Evolutionary conservation across 2,888 invertebrate species (phyloP).

Genomic region (Plebejus argus): DNA sequence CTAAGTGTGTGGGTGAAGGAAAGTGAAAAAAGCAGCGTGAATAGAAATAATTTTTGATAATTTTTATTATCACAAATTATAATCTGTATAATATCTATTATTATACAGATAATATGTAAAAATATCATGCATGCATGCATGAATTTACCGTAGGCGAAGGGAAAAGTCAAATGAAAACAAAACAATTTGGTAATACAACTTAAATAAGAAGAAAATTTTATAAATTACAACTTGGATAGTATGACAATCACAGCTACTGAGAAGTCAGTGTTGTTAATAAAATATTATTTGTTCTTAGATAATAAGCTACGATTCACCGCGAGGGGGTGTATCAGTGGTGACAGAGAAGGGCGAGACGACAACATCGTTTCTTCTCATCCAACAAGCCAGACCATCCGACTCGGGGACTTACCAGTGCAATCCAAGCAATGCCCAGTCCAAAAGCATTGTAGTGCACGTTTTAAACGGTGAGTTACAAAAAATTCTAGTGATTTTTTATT

Average conservation of each 20-base stretch:
- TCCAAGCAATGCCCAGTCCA: constrained; percentile 95
- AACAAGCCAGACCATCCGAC: constrained; percentile 92
- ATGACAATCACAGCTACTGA: background rate
- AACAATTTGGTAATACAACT: no score
- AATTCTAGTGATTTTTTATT: constrained; percentile 15
- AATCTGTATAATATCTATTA: no score
- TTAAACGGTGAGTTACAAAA: constrained; percentile 89
- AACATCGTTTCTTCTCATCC: constrained; percentile 93
- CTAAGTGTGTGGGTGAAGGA: background rate
- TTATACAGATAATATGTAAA: no score
- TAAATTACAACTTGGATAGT: no score
- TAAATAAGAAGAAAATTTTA: no score
- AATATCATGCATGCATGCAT: no score
- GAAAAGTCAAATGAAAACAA: no score
- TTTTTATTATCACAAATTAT: no score
- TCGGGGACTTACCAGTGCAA: constrained; percentile 96
- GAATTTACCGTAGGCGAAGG: no score
- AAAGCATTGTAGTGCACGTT: constrained; percentile 95
- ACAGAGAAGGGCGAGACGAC: constrained; percentile 95
- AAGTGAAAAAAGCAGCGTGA: background rate
- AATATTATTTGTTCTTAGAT: constrained; percentile 78
- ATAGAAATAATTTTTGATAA: background rate
- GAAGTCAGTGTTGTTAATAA: background rate
- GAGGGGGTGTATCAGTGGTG: constrained; percentile 94
- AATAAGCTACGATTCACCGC: constrained; percentile 95